These are phyloP conservation scores for Trachelipus rathkii DNA, from an alignment of 1,140 invertebrate species.

Conservation along the genomic window DNA sequence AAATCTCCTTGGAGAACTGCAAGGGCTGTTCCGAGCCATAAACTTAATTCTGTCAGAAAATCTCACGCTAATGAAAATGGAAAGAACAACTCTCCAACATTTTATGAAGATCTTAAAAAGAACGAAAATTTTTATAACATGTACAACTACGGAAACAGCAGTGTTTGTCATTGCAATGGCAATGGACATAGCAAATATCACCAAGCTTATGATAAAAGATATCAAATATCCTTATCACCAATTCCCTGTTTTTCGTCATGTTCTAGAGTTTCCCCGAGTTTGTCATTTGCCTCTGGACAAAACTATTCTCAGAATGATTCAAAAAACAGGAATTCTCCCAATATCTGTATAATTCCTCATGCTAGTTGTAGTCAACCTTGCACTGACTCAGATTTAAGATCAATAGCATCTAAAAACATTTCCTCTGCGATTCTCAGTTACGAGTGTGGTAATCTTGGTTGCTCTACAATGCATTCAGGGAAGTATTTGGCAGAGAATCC, in stretches of 20 bases:
- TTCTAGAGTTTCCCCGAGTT: not conserved
- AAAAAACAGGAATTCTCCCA: not conserved
- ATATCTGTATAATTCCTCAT: not conserved
- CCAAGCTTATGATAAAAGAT: not conserved
- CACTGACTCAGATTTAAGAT: constrained; percentile 31
- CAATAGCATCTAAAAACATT: constrained; percentile 42
- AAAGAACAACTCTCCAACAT: too few species aligned
- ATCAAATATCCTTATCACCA: not conserved
- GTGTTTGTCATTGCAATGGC: not conserved
- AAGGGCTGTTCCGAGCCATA: not conserved
- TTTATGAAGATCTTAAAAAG: not conserved
- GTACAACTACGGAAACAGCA: not conserved
- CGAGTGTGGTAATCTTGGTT: constrained; percentile 21
- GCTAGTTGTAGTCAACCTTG: constrained; percentile 10
- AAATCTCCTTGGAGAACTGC: not conserved
- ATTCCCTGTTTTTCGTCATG: not conserved
- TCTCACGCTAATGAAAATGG: not conserved
- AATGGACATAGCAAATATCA: not conserved
- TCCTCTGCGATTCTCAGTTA: constrained; percentile 44
- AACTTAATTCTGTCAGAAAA: not conserved
- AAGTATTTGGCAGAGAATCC: not conserved
- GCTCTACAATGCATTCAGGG: not conserved
- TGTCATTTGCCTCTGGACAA: not conserved
- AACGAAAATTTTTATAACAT: not conserved
- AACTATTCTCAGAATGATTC: not conserved